These are phyloP conservation scores for Dendrocopos noguchii DNA, from an alignment of 2,113 vertebrate species.

Conservation along the genomic window DNA sequence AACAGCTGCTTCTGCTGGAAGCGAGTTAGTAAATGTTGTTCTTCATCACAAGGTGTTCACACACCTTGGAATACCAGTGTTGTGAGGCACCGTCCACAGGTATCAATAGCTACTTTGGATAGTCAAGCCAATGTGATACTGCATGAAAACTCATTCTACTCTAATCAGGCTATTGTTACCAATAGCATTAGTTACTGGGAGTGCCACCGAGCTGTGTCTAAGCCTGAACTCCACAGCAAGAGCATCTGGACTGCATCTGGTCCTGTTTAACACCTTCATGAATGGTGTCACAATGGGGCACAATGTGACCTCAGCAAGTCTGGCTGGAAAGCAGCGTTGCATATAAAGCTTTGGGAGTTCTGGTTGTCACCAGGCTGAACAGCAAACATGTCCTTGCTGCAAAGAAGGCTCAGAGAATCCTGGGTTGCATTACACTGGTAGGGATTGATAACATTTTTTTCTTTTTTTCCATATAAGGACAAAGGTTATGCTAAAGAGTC, in stretches of 20 bases:
- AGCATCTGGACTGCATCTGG: accelerated
- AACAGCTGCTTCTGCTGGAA: not conserved
- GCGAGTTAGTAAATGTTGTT: not conserved
- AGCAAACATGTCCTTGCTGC: not conserved
- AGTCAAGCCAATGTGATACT: not conserved
- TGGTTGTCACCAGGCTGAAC: not conserved
- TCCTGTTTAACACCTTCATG: not conserved
- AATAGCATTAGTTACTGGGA: not conserved
- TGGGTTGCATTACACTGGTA: not conserved
- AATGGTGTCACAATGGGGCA: accelerated
- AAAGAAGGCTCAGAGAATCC: too few relatives aligned
- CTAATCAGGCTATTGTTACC: not conserved
- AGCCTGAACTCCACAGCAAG: not conserved
- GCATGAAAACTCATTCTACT: not conserved
- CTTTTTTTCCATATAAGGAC: not conserved
- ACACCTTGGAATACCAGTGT: not conserved
- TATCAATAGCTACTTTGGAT: not conserved
- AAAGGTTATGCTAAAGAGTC: not conserved
- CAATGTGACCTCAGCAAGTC: not conserved
- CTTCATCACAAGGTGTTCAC: constrained; percentile 4
- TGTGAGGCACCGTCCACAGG: not conserved
- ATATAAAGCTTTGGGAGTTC: not conserved
- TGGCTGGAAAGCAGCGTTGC: not conserved
- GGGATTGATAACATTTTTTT: accelerated
- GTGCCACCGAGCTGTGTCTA: accelerated